Evolutionary conservation across 1,140 invertebrate species (phyloP).

Genomic region (Myzus persicae): DNA sequence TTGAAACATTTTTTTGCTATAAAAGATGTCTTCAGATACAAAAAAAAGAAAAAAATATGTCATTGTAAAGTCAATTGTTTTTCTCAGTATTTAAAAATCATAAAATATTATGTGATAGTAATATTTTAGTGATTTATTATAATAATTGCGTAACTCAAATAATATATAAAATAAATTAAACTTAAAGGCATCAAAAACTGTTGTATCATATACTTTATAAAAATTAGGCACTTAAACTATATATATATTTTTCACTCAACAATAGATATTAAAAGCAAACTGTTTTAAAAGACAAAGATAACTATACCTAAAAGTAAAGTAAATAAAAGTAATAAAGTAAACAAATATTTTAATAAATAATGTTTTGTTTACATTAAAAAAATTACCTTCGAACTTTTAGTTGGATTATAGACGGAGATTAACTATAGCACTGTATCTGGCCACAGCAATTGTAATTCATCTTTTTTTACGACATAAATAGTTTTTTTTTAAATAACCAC

Average conservation of each 20-base stretch:
- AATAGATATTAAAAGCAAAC: not conserved
- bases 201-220: not conserved
- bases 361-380: conserved; percentile 11
- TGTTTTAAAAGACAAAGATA: not conserved
- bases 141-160: too few relatives aligned
- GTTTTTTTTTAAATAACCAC: not conserved
- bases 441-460: not conserved
- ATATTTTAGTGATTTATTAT: too few relatives aligned
- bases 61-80: too few relatives aligned
- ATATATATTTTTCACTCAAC: not conserved
- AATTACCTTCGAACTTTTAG: not conserved
- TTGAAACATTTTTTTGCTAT: too few relatives aligned
- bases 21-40: too few relatives aligned
- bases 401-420: not conserved
- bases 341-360: not conserved
- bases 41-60: too few relatives aligned
- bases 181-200: too few relatives aligned
- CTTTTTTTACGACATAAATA: not conserved
- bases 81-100: too few relatives aligned
- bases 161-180: too few relatives aligned
- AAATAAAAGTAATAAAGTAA: not conserved
- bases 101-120: too few relatives aligned
- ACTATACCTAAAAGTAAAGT: not conserved
- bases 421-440: not conserved
- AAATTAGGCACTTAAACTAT: not conserved